phyloP scores from a whole-genome alignment of 1,140 invertebrate species.

The Euwallacea fornicatus region DNA sequence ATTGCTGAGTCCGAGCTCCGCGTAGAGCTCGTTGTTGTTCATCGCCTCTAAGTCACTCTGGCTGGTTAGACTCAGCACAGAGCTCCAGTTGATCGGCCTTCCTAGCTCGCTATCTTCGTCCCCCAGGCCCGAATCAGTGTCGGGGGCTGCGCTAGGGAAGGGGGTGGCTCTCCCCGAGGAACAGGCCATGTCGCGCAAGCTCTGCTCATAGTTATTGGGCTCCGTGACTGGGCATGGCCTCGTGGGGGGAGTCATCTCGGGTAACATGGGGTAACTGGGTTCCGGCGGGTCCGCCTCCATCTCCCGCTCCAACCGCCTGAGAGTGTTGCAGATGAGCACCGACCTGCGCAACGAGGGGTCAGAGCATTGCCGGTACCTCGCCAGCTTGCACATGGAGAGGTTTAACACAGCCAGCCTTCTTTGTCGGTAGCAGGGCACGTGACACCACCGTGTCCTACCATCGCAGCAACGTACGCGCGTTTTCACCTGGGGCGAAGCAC shows the following conservation, averaged over 20 bases:
- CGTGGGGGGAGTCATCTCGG: conserved; percentile 55
- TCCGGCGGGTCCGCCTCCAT: conserved; percentile 65
- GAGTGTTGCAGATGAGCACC: conserved; percentile 92
- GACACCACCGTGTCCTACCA: conserved; percentile 74
- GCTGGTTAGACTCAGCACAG: conserved; percentile 81
- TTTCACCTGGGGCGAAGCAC: conserved; percentile 59
- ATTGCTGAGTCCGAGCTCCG: conserved; percentile 52
- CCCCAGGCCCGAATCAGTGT: conserved; percentile 74
- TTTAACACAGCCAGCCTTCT: conserved; percentile 86
- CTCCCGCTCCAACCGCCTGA: conserved; percentile 87
- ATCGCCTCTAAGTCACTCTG: conserved; percentile 81
- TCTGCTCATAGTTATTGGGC: conserved; percentile 57
- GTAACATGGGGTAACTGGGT: conserved; percentile 46
- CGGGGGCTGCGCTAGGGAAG: conserved; percentile 59
- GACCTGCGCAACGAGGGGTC: conserved; percentile 89
- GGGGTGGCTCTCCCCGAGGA: conserved; percentile 64
- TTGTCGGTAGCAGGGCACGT: conserved; percentile 78
- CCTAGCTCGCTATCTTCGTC: conserved; percentile 77
- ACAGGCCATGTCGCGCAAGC: conserved; percentile 54
- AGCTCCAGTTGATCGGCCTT: conserved; percentile 86
- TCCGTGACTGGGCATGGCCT: conserved; percentile 54
- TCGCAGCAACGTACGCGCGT: conserved; percentile 58
- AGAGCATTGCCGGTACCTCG: conserved; percentile 81
- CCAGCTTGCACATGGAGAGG: conserved; percentile 90
- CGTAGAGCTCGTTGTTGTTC: conserved; percentile 74